Conservation (phyloP, 2,888 invertebrate genomes). For the Stegophylla sp. region DNA sequence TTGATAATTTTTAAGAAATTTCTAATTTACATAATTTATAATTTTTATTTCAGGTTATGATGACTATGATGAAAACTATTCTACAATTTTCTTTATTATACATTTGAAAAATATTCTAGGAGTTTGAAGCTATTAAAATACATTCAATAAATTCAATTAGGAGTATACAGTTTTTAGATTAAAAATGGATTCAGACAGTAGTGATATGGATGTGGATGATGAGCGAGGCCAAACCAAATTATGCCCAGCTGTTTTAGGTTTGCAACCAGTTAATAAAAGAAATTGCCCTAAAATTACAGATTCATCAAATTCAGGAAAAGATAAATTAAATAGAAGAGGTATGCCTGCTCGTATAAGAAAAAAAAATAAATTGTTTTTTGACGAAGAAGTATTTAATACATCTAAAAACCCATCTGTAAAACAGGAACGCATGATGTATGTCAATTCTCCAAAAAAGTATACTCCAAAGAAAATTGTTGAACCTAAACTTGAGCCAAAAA, state of each 20-base stretch:
- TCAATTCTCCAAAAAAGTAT: constrained; percentile 56
- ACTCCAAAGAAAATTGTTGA: constrained; percentile 51
- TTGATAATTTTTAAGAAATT: too few species aligned
- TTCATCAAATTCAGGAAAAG: constrained; percentile 31
- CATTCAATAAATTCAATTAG: neutral
- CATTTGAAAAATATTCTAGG: constrained; percentile 9
- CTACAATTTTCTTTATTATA: neutral
- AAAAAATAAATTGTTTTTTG: constrained; percentile 86
- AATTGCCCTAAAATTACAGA: constrained; percentile 44
- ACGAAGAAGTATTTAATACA: constrained; percentile 79
- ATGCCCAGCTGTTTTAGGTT: constrained; percentile 51
- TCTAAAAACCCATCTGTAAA: constrained; percentile 59
- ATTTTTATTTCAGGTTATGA: constrained; percentile 41
- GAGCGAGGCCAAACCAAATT: constrained; percentile 31
- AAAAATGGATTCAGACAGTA: constrained; percentile 57
- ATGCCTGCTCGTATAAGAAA: constrained; percentile 84
- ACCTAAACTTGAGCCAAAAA: constrained; percentile 56
- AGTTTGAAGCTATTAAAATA: neutral
- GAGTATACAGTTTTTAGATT: neutral
- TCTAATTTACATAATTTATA: neutral
- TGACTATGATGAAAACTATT: neutral
- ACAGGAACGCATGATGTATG: constrained; percentile 59
- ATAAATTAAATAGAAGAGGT: constrained; percentile 60
- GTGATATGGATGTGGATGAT: constrained; percentile 54
- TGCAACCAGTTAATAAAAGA: constrained; percentile 49